Percentiles rank a stretch among this genome's conserved stretches.
Evolutionary conservation across 2,113 vertebrate genomes (phyloP).

Genomic region (Sander vitreus): DNA sequence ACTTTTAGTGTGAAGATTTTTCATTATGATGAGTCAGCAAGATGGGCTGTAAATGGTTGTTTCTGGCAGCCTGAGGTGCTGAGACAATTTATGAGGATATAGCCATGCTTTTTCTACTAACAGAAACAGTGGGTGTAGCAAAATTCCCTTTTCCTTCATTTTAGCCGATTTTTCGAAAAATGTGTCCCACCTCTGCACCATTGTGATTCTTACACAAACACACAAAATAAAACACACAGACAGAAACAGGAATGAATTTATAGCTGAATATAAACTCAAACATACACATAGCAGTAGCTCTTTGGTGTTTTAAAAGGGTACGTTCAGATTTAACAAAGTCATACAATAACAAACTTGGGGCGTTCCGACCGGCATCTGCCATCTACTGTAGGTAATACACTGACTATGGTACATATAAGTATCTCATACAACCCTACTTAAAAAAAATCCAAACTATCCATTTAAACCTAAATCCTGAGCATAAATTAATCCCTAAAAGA

Average conservation of each 20-base stretch:
- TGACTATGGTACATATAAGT: too few species aligned
- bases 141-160: conserved; percentile 54
- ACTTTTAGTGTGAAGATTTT: conserved; percentile 61
- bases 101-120: conserved; percentile 33
- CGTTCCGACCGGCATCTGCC: too few species aligned
- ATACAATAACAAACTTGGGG: too few species aligned
- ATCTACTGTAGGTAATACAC: too few species aligned
- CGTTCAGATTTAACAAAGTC: too few species aligned
- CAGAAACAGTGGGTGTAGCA: conserved; percentile 63
- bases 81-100: conserved; percentile 64
- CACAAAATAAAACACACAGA: not conserved
- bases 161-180: conserved; percentile 19
- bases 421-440: too few species aligned
- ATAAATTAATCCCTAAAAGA: conserved; percentile 57
- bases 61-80: conserved; percentile 62
- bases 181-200: not conserved
- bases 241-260: not conserved
- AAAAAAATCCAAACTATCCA: too few species aligned
- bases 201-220: conserved; percentile 32
- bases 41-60: conserved; percentile 60
- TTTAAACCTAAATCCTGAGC: conserved; percentile 54
- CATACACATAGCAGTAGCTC: not conserved
- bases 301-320: too few species aligned
- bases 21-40: conserved; percentile 75
- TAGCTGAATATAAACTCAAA: not conserved